phyloP scores from a whole-genome alignment of 2,888 invertebrate genomes.

The Chalcosyrphus nemorum region DNA sequence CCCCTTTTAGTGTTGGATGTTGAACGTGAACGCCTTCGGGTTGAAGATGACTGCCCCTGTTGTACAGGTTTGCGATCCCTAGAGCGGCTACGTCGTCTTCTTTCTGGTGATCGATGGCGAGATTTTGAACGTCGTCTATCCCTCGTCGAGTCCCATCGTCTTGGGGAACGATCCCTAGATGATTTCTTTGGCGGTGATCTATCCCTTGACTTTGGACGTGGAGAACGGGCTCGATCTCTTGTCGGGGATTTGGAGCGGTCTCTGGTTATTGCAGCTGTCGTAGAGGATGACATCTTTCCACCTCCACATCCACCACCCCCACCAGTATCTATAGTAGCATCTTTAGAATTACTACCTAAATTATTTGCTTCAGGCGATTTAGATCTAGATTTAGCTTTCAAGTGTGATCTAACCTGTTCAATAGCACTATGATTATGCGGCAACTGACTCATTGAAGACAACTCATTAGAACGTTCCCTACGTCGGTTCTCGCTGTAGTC shows the following conservation, averaged over 20 bases:
- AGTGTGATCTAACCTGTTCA: conserved; percentile 76
- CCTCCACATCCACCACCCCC: conserved; percentile 16
- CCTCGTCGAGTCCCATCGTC: conserved; percentile 75
- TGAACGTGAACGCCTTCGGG: conserved; percentile 75
- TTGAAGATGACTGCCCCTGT: conserved; percentile 74
- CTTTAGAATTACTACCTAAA: conserved; percentile 74
- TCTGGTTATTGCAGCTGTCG: conserved; percentile 71
- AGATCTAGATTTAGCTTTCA: conserved; percentile 82
- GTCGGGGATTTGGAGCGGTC: conserved; percentile 77
- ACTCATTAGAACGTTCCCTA: conserved; percentile 74
- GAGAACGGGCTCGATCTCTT: conserved; percentile 79
- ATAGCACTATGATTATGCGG: conserved; percentile 73
- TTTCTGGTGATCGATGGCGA: conserved; percentile 75
- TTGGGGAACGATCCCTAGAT: conserved; percentile 77
- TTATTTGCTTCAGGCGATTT: conserved; percentile 78
- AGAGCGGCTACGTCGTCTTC: conserved; percentile 75
- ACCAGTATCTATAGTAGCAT: conserved; percentile 64
- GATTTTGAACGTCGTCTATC: conserved; percentile 75
- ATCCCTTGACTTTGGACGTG: conserved; percentile 78
- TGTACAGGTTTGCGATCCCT: conserved; percentile 74
- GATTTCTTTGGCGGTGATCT: conserved; percentile 78
- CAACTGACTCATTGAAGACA: conserved; percentile 58
- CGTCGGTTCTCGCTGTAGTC: conserved; percentile 77
- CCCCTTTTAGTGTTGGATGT: conserved; percentile 74
- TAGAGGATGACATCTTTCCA: conserved; percentile 36